Evolutionary conservation across 1,140 invertebrate species (phyloP).

Genomic region (Micrasema longulum): DNA sequence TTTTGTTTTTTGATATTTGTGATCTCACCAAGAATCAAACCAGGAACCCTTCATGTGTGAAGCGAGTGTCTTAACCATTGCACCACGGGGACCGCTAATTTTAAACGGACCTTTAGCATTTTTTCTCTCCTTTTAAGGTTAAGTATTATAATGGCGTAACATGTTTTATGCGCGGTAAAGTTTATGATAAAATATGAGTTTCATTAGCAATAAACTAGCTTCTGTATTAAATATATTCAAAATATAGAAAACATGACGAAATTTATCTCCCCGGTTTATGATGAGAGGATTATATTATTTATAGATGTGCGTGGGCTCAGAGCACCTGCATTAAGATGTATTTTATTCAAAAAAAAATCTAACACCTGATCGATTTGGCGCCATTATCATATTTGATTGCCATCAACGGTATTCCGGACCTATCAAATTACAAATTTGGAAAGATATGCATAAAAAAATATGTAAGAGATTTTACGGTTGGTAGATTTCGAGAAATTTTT

Average conservation of each 20-base stretch:
- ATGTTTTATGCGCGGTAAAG: background rate
- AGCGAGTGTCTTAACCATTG: too few relatives aligned
- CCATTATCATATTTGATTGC: slow-evolving; percentile 36
- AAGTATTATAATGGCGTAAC: too few relatives aligned
- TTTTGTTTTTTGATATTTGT: too few relatives aligned
- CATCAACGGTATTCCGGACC: slow-evolving; percentile 7
- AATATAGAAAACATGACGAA: slow-evolving; percentile 1
- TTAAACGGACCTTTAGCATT: too few relatives aligned
- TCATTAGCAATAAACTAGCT: slow-evolving; percentile 19
- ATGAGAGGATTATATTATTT: slow-evolving; percentile 5
- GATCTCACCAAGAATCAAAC: too few relatives aligned
- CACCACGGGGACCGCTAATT: too few relatives aligned
- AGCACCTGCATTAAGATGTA: slow-evolving; percentile 4
- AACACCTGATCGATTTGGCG: slow-evolving; percentile 29
- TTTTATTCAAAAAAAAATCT: slow-evolving; percentile 16
- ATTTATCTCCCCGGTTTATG: background rate
- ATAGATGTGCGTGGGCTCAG: slow-evolving; percentile 7
- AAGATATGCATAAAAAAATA: slow-evolving; percentile 3
- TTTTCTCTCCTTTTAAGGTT: too few relatives aligned
- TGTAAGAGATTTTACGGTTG: background rate
- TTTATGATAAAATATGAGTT: slow-evolving; percentile 15
- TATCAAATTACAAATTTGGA: slow-evolving; percentile 9
- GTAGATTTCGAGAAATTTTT: too few relatives aligned
- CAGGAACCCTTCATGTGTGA: too few relatives aligned
- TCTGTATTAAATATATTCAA: slow-evolving; percentile 4